phyloP scores from a whole-genome alignment of 2,888 invertebrate genomes.

The Hofmannophila pseudospretella region DNA sequence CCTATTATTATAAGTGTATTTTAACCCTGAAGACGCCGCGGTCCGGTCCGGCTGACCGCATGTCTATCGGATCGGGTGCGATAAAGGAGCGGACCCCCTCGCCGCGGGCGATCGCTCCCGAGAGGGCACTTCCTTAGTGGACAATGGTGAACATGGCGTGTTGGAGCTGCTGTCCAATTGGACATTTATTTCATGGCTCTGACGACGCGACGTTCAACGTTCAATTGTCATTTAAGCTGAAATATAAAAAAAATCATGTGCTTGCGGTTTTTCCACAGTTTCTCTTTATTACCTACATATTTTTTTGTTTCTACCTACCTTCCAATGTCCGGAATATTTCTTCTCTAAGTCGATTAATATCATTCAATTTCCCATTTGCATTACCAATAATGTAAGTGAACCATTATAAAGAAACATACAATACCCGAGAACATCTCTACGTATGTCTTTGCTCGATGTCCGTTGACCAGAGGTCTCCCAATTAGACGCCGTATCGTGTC shows the following conservation, averaged over 20 bases:
- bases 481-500: conserved; percentile 21
- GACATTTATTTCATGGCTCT: not conserved
- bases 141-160: conserved; percentile 22
- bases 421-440: too few species aligned
- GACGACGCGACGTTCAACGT: not conserved
- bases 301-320: too few species aligned
- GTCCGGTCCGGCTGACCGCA: too few species aligned
- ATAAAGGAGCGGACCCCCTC: conserved; percentile 44
- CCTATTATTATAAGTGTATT: not conserved
- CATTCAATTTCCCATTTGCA: too few species aligned
- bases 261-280: too few species aligned
- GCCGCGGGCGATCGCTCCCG: conserved; percentile 43
- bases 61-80: conserved; percentile 60
- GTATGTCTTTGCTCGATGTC: conserved; percentile 21
- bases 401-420: too few species aligned
- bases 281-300: too few species aligned
- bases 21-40: conserved; percentile 19
- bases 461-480: conserved; percentile 18
- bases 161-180: not conserved
- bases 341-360: too few species aligned
- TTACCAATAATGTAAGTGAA: too few species aligned
- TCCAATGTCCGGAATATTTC: too few species aligned
- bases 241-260: too few species aligned
- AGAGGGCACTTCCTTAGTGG: conserved; percentile 55
- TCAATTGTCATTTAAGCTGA: not conserved